phyloP scores from a whole-genome alignment of 2,888 invertebrate species.

The Lepidonotus clava region DNA sequence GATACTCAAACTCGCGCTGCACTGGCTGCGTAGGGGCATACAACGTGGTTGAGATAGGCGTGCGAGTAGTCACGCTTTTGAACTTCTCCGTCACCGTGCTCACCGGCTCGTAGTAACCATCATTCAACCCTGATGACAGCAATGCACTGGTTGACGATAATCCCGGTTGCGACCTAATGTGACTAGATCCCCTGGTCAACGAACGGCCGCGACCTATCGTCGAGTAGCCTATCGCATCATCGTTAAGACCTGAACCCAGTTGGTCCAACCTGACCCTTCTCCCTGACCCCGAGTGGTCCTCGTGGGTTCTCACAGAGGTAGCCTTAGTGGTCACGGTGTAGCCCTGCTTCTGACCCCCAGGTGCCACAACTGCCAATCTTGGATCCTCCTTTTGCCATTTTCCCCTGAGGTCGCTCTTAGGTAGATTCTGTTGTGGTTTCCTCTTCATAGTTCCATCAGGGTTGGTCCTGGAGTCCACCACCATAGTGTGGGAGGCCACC shows the following conservation, averaged over 20 bases:
- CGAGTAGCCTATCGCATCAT: not conserved
- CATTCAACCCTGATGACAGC: not conserved
- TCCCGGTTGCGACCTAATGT: not conserved
- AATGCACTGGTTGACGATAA: not conserved
- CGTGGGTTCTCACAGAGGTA: constrained; percentile 22
- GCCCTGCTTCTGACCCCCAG: not conserved
- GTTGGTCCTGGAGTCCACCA: constrained; percentile 39
- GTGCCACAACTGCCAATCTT: not conserved
- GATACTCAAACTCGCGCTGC: not conserved
- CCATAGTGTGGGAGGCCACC: constrained; percentile 39
- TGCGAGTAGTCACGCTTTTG: not conserved
- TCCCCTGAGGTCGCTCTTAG: constrained; percentile 25
- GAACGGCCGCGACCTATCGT: not conserved
- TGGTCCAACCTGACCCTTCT: not conserved
- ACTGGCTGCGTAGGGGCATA: too few species aligned
- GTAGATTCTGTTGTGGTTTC: not conserved
- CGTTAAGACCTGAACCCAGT: not conserved
- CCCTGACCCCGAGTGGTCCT: constrained; percentile 5
- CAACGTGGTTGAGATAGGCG: not conserved
- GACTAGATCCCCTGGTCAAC: not conserved
- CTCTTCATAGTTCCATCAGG: constrained; percentile 40
- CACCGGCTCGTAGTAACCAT: not conserved
- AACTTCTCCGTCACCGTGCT: constrained; percentile 46
- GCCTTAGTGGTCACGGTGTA: constrained; percentile 4
- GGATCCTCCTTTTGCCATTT: not conserved